Conservation (phyloP, 2,113 vertebrate species). For the Pseudorectes ferrugineus region DNA sequence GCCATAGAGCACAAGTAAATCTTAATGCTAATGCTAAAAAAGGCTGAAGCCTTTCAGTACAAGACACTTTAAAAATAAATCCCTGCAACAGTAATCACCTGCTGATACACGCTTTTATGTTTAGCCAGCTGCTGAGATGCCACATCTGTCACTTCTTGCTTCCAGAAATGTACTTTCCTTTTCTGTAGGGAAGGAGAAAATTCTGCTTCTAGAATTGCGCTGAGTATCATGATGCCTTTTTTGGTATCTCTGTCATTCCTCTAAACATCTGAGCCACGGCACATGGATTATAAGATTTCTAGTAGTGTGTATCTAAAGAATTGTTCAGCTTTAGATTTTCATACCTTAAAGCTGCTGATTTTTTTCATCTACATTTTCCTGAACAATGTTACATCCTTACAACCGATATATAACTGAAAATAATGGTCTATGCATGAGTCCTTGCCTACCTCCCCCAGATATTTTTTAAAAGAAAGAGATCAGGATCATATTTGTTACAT, state of each 20-base stretch:
- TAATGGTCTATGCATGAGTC: neutral
- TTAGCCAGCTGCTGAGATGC: slow-evolving; percentile 47
- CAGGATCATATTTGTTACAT: neutral
- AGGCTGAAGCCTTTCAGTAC: neutral
- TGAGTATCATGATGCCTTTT: slow-evolving; percentile 32
- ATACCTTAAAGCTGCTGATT: neutral
- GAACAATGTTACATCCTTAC: neutral
- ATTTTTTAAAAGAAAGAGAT: neutral
- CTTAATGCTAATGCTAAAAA: neutral
- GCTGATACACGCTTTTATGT: slow-evolving; percentile 15
- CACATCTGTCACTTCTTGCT: slow-evolving; percentile 50
- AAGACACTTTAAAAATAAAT: slow-evolving; percentile 38
- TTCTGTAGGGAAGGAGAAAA: slow-evolving; percentile 35
- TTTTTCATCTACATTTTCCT: neutral
- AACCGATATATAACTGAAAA: neutral
- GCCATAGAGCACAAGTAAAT: neutral
- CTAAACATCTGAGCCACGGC: neutral
- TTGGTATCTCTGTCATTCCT: slow-evolving; percentile 43
- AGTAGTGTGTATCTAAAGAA: neutral
- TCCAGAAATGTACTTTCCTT: slow-evolving; percentile 26
- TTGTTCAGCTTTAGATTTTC: neutral
- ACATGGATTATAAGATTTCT: neutral
- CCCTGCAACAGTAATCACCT: slow-evolving; percentile 16
- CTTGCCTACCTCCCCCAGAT: neutral
- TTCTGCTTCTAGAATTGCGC: neutral